Evolutionary conservation across 1,140 invertebrate species (phyloP).

Genomic region (Choristoneura fumiferana): DNA sequence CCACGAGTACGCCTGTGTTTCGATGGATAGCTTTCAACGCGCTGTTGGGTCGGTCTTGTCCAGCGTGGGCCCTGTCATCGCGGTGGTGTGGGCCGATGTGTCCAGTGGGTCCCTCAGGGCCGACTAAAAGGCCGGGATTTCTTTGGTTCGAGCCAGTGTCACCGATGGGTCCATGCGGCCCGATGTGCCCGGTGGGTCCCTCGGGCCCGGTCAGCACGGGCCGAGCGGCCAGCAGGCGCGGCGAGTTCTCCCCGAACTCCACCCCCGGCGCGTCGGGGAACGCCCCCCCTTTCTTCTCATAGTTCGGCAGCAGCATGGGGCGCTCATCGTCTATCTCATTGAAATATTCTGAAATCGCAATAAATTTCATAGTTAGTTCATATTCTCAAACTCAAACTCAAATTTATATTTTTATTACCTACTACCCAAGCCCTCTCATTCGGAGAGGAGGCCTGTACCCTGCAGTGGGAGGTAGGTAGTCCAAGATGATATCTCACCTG

Average conservation of each 20-base stretch:
- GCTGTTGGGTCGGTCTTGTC: conserved; percentile 78
- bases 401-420: no score
- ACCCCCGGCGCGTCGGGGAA: conserved; percentile 39
- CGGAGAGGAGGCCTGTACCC: no score
- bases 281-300: conserved; percentile 34
- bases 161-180: background rate
- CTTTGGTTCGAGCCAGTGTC: conserved; percentile 30
- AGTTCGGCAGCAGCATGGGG: conserved; percentile 40
- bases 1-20: conserved; percentile 69
- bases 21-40: conserved; percentile 55
- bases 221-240: conserved; percentile 70
- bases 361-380: background rate
- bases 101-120: conserved; percentile 78
- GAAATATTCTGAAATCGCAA: conserved; percentile 49
- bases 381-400: conserved; percentile 2
- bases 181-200: background rate
- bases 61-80: conserved; percentile 45
- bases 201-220: conserved; percentile 10
- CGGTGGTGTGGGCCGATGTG: conserved; percentile 33
- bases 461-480: no score
- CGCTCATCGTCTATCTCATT: conserved; percentile 61
- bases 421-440: no score
- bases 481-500: conserved; percentile 39
- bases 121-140: conserved; percentile 69
- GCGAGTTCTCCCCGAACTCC: conserved; percentile 50